A percentile compares a stretch with the other conserved stretches of the same genome.
Conservation (phyloP, 2,113 vertebrate species). For the Myanophis thanlyinensis region DNA sequence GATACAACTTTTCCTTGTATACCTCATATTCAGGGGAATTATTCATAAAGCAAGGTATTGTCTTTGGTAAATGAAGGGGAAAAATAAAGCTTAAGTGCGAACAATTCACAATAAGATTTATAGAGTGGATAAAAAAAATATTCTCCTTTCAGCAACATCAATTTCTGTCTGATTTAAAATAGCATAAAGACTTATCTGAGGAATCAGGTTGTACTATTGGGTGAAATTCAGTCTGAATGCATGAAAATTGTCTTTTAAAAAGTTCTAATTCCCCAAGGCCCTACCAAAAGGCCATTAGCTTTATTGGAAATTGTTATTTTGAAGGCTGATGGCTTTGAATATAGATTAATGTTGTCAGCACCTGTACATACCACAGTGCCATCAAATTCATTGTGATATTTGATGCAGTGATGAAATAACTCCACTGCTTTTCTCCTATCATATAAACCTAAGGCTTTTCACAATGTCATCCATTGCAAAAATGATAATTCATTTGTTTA, state of each 20-base stretch:
- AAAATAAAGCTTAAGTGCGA: not conserved
- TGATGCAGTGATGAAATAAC: not conserved
- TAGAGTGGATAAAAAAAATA: not conserved
- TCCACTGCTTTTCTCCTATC: not conserved
- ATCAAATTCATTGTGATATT: slow-evolving; percentile 7
- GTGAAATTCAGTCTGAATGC: not conserved
- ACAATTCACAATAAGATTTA: not conserved
- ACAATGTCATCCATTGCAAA: not conserved
- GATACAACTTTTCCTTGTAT: not conserved
- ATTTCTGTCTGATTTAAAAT: not conserved
- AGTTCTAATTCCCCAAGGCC: slow-evolving; percentile 1
- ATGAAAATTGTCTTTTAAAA: not conserved
- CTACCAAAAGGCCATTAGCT: not conserved
- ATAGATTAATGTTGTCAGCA: not conserved
- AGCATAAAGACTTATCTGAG: not conserved
- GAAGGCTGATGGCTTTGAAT: not conserved
- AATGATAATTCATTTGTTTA: not conserved
- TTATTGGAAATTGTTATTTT: slow-evolving; percentile 11
- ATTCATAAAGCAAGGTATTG: not conserved
- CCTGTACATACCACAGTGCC: not conserved
- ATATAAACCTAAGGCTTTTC: not conserved
- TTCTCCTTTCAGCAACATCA: not conserved
- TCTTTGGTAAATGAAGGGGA: not conserved
- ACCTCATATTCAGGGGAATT: not conserved
- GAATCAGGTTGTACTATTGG: not conserved